A percentile compares a stretch with the other conserved stretches of the same genome.
Conservation (phyloP, 2,113 vertebrate species). For the Datnioides undecimradiatus region DNA sequence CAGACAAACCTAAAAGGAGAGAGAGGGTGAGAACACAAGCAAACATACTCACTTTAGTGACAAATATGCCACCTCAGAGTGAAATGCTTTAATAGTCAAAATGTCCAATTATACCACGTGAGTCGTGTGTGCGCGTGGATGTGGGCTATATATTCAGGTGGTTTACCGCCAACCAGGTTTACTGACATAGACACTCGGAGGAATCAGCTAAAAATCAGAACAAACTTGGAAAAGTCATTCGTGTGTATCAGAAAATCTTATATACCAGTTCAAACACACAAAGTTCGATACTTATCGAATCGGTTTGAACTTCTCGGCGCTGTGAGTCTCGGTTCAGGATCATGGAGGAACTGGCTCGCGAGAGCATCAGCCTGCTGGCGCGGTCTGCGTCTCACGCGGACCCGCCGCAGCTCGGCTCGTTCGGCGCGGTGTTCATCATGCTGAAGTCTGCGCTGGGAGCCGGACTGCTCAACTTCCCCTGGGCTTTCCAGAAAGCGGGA, state of each 20-base stretch:
- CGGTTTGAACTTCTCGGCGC: neutral
- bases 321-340: neutral
- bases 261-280: rapidly evolving
- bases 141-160: slow-evolving; percentile 58
- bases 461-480: slow-evolving; percentile 94
- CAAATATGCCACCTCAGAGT: slow-evolving; percentile 67
- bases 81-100: slow-evolving; percentile 68
- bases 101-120: slow-evolving; percentile 57
- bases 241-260: neutral
- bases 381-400: slow-evolving; percentile 69
- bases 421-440: slow-evolving; percentile 92
- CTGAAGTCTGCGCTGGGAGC: slow-evolving; percentile 94
- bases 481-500: slow-evolving; percentile 93
- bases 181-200: neutral
- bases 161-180: neutral
- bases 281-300: too few species aligned
- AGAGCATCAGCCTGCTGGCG: slow-evolving; percentile 82
- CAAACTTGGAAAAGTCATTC: neutral
- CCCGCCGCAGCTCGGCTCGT: slow-evolving; percentile 84
- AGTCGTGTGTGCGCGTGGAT: slow-evolving; percentile 21
- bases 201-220: neutral
- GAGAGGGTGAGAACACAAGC: neutral
- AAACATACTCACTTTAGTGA: slow-evolving; percentile 69
- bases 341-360: slow-evolving; percentile 87
- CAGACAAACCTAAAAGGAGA: neutral